Evolutionary conservation across 2,888 invertebrate genomes (phyloP).

Genomic region (Trachelus iudaicus): DNA sequence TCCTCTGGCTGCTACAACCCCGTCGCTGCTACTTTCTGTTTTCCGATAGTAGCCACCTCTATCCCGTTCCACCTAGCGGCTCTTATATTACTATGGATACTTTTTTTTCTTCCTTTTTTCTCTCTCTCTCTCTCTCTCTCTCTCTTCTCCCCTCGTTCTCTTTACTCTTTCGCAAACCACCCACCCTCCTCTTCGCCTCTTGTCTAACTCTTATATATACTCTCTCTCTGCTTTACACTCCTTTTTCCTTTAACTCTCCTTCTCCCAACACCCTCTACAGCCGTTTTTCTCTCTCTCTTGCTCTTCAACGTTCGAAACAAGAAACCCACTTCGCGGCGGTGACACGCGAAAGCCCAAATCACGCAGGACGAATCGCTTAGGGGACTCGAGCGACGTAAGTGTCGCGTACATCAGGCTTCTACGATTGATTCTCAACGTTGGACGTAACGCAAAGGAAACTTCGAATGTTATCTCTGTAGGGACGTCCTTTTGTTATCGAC

Average conservation of each 20-base stretch:
- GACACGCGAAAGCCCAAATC: neutral
- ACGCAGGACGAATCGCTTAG: neutral
- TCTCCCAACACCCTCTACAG: neutral
- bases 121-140: neutral
- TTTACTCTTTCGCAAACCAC: neutral
- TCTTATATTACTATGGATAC: slow-evolving; percentile 13
- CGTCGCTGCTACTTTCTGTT: slow-evolving; percentile 14
- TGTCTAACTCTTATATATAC: neutral
- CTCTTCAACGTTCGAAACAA: neutral
- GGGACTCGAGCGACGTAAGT: neutral
- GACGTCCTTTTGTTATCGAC: neutral
- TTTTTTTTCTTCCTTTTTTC: neutral
- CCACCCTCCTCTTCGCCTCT: neutral
- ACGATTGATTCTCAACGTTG: neutral
- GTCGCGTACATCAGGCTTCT: neutral
- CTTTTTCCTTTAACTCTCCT: neutral
- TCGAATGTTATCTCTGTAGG: neutral
- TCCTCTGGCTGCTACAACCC: neutral
- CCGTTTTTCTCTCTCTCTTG: neutral
- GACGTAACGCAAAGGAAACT: neutral
- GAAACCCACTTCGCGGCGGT: neutral
- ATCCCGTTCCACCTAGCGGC: slow-evolving; percentile 5
- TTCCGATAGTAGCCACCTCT: slow-evolving; percentile 23
- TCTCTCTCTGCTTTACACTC: neutral
- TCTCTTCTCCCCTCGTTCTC: neutral